Conservation (phyloP, 2,113 vertebrate genomes). For the Cranoglanis bouderius region DNA sequence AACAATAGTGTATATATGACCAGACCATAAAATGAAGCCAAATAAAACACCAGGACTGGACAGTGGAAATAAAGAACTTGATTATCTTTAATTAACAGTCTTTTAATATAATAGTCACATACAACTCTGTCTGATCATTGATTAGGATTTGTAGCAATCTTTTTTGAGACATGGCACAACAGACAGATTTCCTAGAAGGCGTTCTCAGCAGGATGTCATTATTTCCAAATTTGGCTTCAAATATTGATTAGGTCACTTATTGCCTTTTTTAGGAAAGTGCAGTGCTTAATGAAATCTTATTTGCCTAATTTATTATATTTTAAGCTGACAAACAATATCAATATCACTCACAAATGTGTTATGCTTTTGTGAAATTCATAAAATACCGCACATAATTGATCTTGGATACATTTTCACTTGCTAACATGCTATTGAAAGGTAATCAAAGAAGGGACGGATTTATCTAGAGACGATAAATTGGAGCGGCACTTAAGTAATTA, state of each 20-base stretch:
- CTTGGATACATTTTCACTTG: constrained; percentile 22
- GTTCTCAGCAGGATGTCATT: constrained; percentile 46
- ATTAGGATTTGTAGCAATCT: background rate
- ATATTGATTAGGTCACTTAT: constrained; percentile 49
- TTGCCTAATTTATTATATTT: constrained; percentile 48
- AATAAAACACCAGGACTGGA: background rate
- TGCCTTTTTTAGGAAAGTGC: constrained; percentile 14
- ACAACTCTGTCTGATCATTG: constrained; percentile 4
- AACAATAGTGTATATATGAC: background rate
- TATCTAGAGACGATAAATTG: background rate
- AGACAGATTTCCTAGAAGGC: constrained; percentile 49
- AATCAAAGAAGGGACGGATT: constrained; percentile 21
- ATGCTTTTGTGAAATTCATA: constrained; percentile 27
- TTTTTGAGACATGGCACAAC: constrained; percentile 27
- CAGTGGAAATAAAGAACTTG: background rate
- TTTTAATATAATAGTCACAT: constrained; percentile 13
- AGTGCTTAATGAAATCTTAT: constrained; percentile 39
- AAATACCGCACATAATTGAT: constrained; percentile 45
- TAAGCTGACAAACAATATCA: constrained; percentile 41
- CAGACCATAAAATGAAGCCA: background rate
- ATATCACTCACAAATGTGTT: constrained; percentile 39
- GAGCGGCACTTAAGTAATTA: background rate
- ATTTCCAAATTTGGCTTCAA: constrained; percentile 45
- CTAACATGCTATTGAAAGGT: constrained; percentile 19
- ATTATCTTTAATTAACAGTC: background rate